Conservation (phyloP, 2,113 vertebrate species). For the Parotia lawesii region DNA sequence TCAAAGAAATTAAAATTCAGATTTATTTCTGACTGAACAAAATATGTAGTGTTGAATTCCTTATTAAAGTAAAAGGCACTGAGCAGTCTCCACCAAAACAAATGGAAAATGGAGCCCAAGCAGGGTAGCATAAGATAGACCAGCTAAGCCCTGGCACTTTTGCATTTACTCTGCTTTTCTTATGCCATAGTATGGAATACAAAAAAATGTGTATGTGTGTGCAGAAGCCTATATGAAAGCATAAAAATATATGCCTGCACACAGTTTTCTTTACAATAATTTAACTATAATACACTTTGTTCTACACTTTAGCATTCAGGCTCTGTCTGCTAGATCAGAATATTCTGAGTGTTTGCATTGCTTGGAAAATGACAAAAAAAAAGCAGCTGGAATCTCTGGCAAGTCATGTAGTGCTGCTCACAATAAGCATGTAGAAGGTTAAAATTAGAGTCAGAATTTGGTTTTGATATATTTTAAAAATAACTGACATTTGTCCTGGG, state of each 20-base stretch:
- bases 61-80: neutral
- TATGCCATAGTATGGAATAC: neutral
- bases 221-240: neutral
- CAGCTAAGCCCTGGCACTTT: neutral
- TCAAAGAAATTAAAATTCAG: neutral
- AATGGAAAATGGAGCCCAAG: neutral
- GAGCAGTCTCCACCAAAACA: neutral
- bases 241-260: neutral
- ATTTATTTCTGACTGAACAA: slow-evolving; percentile 22
- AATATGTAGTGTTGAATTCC: neutral
- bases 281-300: neutral
- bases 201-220: neutral
- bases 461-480: slow-evolving; percentile 43
- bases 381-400: slow-evolving; percentile 21
- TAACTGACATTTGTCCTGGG: slow-evolving; percentile 55
- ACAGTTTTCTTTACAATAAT: neutral
- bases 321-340: neutral
- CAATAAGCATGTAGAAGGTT: slow-evolving; percentile 26
- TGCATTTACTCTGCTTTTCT: neutral
- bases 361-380: slow-evolving; percentile 17
- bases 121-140: neutral
- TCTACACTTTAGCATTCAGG: neutral
- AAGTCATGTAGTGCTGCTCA: neutral
- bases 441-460: slow-evolving; percentile 53
- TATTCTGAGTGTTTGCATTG: neutral